Evolutionary conservation across 2,888 invertebrate genomes (phyloP), one percentile per base, ranked within the genome.

Genomic region (Pristionchus maxplancki): DNA sequence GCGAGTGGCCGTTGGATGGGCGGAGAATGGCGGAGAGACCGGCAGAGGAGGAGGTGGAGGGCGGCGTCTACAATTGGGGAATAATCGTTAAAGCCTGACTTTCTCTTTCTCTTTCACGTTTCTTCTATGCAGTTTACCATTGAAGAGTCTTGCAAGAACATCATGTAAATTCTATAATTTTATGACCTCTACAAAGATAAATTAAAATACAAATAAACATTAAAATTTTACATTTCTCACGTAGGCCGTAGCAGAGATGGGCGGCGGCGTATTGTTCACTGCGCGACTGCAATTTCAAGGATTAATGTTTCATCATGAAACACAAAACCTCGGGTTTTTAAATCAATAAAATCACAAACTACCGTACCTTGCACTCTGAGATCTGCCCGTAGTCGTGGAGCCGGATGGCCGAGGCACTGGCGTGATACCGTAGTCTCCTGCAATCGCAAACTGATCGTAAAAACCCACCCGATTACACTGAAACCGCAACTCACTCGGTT

Each of bases 281-380:
- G 71, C 50, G 1, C 87, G 67, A 48, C 87, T 87, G 78, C 37
- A 78, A 78, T 28, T 15, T n/a, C n/a, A n/a, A n/a, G 11, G 28
- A 64, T 64, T 15, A 5, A 64, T 64, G n/a, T 24, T 58, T 4
- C 5, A 28, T 31, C 64, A 31, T 31, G 64, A 64, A 64, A 20
- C 28, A 62, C 37, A 85, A 34, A 40, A 85, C 8, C 37, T 40
- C 3, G 4, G 31, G 71, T 13, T 24, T 74, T 28, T 48, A 28
- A 82, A 13, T 74, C 8, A 74, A 40, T 28, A 31, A 4, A 58
- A 24, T 4, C 1, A 40, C n/a, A 4, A 58, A 24, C 11, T 11
- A 40, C n/a, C 37, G 15, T 85, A 85, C 85, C 40, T 85, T 6
- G 85, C 85, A n/a, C 85, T 85, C 31, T 85, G 85, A 15, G 85